Conservation (phyloP, 2,113 vertebrate genomes). For the Lonchura striata region DNA sequence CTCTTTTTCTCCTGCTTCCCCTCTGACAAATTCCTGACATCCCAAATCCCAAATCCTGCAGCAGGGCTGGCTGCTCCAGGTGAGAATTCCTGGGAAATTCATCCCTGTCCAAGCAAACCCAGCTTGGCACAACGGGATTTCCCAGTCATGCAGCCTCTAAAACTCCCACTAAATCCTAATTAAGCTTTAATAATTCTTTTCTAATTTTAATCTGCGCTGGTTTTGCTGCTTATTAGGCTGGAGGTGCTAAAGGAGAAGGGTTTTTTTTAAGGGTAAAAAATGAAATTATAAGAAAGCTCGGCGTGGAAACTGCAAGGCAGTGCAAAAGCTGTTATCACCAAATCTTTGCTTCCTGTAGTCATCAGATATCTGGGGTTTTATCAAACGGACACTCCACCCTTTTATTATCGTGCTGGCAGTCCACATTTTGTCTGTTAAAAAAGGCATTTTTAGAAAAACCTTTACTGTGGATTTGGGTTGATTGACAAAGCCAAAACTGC, state of each 20-base stretch:
- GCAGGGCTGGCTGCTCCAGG: neutral
- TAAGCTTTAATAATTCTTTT: neutral
- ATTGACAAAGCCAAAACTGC: neutral
- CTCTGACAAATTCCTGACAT: neutral
- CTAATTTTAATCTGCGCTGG: neutral
- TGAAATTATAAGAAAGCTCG: neutral
- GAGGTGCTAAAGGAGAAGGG: neutral
- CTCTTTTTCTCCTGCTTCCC: neutral
- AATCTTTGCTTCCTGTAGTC: slow-evolving; percentile 44
- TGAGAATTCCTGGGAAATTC: neutral
- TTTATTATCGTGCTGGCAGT: neutral
- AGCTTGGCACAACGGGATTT: neutral
- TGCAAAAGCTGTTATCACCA: neutral
- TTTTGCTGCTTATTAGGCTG: neutral
- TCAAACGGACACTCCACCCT: slow-evolving; percentile 51
- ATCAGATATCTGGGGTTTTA: neutral
- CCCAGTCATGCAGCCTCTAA: neutral
- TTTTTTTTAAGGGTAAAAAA: neutral
- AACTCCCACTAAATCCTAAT: neutral
- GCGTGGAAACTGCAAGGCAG: slow-evolving; percentile 10
- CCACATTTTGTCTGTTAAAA: neutral
- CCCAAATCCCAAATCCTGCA: neutral
- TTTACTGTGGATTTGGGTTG: accelerated
- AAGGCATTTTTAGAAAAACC: neutral
- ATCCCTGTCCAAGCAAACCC: neutral